phyloP scores from a whole-genome alignment of 2,888 invertebrate genomes.

The Lasius fuliginosus region DNA sequence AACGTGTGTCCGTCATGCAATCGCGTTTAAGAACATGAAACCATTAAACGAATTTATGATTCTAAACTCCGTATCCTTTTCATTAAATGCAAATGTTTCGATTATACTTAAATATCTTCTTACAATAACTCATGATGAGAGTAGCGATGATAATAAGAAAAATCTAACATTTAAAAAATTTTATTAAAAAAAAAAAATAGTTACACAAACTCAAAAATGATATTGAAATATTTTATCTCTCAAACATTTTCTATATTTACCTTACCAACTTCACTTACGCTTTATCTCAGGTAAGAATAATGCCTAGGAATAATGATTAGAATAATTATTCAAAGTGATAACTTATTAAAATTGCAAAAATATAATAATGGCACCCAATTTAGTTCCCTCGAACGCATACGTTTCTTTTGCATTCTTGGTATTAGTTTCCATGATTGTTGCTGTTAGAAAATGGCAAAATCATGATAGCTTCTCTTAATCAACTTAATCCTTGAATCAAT shows the following conservation, averaged over 20 bases:
- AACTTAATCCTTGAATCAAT: slow-evolving; percentile 52
- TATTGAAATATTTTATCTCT: slow-evolving; percentile 19
- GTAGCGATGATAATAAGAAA: not conserved
- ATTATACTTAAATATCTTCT: slow-evolving; percentile 26
- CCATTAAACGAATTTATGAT: not conserved
- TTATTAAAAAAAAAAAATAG: not conserved
- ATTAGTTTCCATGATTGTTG: slow-evolving; percentile 30
- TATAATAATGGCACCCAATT: slow-evolving; percentile 46
- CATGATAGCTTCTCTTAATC: not conserved
- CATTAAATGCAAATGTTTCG: not conserved
- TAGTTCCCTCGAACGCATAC: slow-evolving; percentile 66
- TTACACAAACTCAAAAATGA: not conserved
- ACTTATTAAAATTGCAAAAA: slow-evolving; percentile 18
- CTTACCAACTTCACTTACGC: not conserved
- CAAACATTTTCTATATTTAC: not conserved
- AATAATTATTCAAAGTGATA: slow-evolving; percentile 2
- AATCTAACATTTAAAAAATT: slow-evolving; percentile 5
- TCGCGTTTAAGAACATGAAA: not conserved
- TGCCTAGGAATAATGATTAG: not conserved
- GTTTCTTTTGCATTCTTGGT: slow-evolving; percentile 66
- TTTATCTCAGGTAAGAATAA: slow-evolving; percentile 32
- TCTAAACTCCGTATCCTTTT: not conserved
- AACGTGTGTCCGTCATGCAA: not conserved
- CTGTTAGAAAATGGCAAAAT: slow-evolving; percentile 10
- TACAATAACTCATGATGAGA: not conserved